These are phyloP conservation scores for Liasis olivaceus DNA, from an alignment of 2,797 vertebrate species.

Conservation along the genomic window DNA sequence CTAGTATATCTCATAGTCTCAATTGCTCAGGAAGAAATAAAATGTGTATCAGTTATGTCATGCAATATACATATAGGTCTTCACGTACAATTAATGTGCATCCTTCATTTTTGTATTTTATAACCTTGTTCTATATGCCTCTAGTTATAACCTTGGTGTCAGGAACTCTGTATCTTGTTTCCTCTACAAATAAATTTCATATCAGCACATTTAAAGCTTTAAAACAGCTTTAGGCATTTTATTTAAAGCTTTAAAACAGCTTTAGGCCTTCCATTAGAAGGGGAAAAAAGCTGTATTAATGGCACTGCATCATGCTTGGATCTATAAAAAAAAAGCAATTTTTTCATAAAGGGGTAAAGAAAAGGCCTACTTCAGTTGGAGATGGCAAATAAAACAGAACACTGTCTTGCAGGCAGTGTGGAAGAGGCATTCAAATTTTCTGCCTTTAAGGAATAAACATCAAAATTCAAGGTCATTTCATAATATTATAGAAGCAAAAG, in stretches of 20 bases:
- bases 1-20: background rate
- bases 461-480: background rate
- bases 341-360: background rate
- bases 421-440: background rate
- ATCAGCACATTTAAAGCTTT: background rate
- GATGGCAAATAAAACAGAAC: background rate
- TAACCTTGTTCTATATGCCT: background rate
- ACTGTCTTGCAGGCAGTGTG: background rate
- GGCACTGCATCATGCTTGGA: background rate
- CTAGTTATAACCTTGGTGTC: background rate
- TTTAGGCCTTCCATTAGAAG: background rate
- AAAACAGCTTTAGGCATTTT: background rate
- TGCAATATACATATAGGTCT: background rate
- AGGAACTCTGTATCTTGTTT: background rate
- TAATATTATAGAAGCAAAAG: background rate
- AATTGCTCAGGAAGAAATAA: background rate
- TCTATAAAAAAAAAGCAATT: background rate
- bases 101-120: background rate
- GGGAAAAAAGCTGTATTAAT: background rate
- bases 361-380: background rate
- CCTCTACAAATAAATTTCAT: background rate
- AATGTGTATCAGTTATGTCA: background rate
- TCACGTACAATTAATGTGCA: background rate
- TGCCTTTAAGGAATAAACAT: background rate
- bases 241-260: background rate